Conservation (phyloP, 2,888 invertebrate species). For the Deroplatys truncata region DNA sequence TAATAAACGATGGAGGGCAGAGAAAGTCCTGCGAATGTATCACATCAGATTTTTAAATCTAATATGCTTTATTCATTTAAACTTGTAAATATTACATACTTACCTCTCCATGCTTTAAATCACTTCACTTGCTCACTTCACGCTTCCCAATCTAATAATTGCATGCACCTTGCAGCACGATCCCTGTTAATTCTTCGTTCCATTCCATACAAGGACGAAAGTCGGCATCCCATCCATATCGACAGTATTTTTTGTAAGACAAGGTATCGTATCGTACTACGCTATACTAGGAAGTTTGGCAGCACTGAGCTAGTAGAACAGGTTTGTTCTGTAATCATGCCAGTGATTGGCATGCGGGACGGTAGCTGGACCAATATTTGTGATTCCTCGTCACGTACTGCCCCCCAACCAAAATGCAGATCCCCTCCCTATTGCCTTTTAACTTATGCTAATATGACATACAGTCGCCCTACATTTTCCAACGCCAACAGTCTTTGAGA, state of each 20-base stretch:
- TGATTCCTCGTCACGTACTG: neutral
- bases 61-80: too few species aligned
- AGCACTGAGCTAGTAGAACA: neutral
- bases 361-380: neutral
- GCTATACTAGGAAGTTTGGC: neutral
- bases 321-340: neutral
- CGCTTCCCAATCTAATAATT: too few species aligned
- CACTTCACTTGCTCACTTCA: too few species aligned
- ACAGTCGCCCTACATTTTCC: neutral
- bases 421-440: neutral
- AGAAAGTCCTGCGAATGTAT: too few species aligned
- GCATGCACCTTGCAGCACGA: too few species aligned
- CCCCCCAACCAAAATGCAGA: neutral
- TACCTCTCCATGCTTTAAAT: too few species aligned
- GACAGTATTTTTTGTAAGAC: neutral
- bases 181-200: too few species aligned
- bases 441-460: neutral
- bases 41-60: too few species aligned
- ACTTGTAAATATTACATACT: too few species aligned
- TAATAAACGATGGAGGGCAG: too few species aligned
- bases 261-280: neutral
- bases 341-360: neutral
- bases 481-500: neutral
- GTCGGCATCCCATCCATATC: neutral
- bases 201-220: too few species aligned